phyloP scores from a whole-genome alignment of 2,113 vertebrate genomes.

The Sinocyclocheilus grahami region DNA sequence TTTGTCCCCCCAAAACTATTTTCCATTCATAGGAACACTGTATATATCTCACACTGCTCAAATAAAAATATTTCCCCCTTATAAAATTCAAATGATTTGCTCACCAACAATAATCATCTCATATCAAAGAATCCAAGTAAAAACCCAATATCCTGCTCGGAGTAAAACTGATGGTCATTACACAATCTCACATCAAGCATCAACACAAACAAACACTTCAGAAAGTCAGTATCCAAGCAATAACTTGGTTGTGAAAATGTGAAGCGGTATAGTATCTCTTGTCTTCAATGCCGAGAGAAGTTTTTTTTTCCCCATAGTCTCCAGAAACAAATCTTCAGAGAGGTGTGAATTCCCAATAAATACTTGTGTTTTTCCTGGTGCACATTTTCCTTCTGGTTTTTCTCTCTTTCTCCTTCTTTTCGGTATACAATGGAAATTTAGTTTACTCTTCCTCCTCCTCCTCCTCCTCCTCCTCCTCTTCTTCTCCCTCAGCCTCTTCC shows the following conservation, averaged over 20 bases:
- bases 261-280: conserved; percentile 35
- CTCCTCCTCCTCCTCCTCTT: conserved; percentile 69
- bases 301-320: background rate
- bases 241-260: background rate
- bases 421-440: background rate
- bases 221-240: background rate
- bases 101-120: conserved; percentile 46
- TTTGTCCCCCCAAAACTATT: conserved; percentile 51
- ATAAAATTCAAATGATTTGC: conserved; percentile 75
- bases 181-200: conserved; percentile 21
- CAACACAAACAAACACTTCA: conserved; percentile 22
- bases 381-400: background rate
- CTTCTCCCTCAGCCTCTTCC: conserved; percentile 81
- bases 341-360: conserved; percentile 60
- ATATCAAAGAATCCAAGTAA: conserved; percentile 52
- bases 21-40: conserved; percentile 53
- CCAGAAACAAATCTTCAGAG: conserved; percentile 25
- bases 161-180: conserved; percentile 12
- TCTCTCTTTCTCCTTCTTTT: background rate
- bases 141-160: conserved; percentile 41
- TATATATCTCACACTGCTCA: conserved; percentile 70
- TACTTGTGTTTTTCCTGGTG: conserved; percentile 57
- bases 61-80: conserved; percentile 77
- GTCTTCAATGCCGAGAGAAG: conserved; percentile 8
- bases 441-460: conserved; percentile 64